A percentile compares a stretch with the other conserved stretches of the same genome.
phyloP scores from a whole-genome alignment of 2,113 vertebrate species.

The Gorsachius goisagi region DNA sequence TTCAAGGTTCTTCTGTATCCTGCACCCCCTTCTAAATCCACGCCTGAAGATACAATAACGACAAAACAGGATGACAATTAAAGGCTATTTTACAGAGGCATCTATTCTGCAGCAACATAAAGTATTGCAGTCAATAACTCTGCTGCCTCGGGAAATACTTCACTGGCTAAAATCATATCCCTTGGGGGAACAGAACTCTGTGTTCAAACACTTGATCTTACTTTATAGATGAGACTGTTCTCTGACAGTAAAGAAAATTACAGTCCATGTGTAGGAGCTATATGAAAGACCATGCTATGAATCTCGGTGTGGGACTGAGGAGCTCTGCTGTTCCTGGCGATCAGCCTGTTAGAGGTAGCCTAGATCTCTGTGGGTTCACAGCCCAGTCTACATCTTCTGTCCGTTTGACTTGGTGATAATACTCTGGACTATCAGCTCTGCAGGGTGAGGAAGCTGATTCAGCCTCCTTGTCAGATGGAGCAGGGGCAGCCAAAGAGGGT shows the following conservation, averaged over 20 bases:
- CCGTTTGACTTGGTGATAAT: background rate
- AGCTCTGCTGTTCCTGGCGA: background rate
- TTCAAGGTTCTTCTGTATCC: background rate
- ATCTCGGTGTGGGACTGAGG: background rate
- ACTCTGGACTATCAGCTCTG: background rate
- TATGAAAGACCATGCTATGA: background rate
- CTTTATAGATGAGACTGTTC: background rate
- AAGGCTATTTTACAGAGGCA: background rate
- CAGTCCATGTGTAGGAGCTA: background rate
- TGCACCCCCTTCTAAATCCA: background rate
- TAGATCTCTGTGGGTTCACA: background rate
- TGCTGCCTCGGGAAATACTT: conserved; percentile 3
- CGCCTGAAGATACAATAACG: background rate
- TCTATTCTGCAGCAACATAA: background rate
- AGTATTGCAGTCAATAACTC: background rate
- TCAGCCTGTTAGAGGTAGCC: background rate
- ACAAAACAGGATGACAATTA: background rate
- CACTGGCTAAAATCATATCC: background rate
- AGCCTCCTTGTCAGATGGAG: background rate
- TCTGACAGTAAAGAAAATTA: background rate
- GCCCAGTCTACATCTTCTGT: background rate
- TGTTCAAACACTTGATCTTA: background rate
- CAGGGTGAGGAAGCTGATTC: background rate
- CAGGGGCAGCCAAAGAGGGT: background rate
- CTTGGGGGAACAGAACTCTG: background rate